Evolutionary conservation across 2,113 vertebrate genomes (phyloP), one percentile per base, ranked within the genome.

Genomic region (Brevimyrus niger): DNA sequence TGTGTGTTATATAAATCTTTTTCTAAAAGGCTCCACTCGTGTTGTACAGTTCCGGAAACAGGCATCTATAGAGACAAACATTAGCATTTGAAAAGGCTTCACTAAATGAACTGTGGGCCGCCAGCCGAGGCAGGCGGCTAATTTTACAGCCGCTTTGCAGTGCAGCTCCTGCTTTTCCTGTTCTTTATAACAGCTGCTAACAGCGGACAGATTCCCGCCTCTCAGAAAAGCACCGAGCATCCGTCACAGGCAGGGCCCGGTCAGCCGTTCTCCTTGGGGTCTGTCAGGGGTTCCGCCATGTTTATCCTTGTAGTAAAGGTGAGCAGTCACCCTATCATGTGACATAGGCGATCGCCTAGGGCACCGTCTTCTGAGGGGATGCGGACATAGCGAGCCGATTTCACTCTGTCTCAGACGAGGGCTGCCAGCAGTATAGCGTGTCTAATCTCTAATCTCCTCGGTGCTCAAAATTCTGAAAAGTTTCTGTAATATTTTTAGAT

Each of bases 21-120:
- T 89, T 86, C 86, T 38, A 38, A 51, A 51, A 87, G 47, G 15
- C 85, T 53, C 50, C 85, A 87, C 50, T 87, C 17, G 50, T 87
- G 85, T 19, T 7, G 50, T 53, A 53, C 85, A 87, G 85, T 87
- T 87, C 48, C 50, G 85, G 85, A 87, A 87, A 53, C 50, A 48
- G 50, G 58, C 89, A 84, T 83, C 31, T 82, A 58, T 53, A 53
- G 46, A 83, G 76, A 80, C 88, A 82, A 89, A 53, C 21, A 58
- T 89, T 89, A 89, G 47, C 76, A 86, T 89, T 86, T 86, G 53
- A 89, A 86, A 89, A 73, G 50, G 83, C 48, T 50, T 88, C 31
- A 46, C 80, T 88, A 73, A 21, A 35, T 23, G 51, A 73, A 15
- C 80, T n/a, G 88, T 83, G 65, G 38, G 50, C 42, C 82, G 51